Evolutionary conservation across 1,140 invertebrate species (phyloP).

Genomic region (Brachionus rubens): DNA sequence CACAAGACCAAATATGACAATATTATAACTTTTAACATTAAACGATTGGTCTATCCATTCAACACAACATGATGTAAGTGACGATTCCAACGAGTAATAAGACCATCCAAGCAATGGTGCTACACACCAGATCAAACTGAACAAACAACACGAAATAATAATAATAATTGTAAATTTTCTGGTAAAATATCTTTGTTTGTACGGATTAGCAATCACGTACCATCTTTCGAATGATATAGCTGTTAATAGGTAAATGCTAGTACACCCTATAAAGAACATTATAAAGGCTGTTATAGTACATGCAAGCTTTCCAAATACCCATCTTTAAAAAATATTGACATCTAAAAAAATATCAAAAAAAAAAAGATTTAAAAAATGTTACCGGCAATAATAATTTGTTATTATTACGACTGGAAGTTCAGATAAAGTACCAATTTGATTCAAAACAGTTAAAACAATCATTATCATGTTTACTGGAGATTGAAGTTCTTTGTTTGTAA

Average conservation of each 20-base stretch:
- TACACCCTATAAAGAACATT: slow-evolving; percentile 4
- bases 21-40: slow-evolving; percentile 35
- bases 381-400: slow-evolving; percentile 14
- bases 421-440: not conserved
- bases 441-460: not conserved
- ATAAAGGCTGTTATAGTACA: not conserved
- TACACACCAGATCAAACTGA: not conserved
- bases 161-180: not conserved
- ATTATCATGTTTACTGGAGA: slow-evolving; percentile 8
- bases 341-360: not conserved
- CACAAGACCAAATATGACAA: slow-evolving; percentile 31
- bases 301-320: not conserved
- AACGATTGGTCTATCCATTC: slow-evolving; percentile 39
- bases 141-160: not conserved
- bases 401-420: slow-evolving; percentile 9
- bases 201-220: not conserved
- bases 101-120: slow-evolving; percentile 18
- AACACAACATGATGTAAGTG: slow-evolving; percentile 30
- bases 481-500: not conserved
- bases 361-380: not conserved
- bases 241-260: slow-evolving; percentile 20
- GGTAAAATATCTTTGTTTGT: not conserved
- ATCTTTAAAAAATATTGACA: not conserved
- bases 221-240: slow-evolving; percentile 27
- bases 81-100: slow-evolving; percentile 31